Evolutionary conservation across 2,888 invertebrate species (phyloP).

Genomic region (Hypena proboscidalis): DNA sequence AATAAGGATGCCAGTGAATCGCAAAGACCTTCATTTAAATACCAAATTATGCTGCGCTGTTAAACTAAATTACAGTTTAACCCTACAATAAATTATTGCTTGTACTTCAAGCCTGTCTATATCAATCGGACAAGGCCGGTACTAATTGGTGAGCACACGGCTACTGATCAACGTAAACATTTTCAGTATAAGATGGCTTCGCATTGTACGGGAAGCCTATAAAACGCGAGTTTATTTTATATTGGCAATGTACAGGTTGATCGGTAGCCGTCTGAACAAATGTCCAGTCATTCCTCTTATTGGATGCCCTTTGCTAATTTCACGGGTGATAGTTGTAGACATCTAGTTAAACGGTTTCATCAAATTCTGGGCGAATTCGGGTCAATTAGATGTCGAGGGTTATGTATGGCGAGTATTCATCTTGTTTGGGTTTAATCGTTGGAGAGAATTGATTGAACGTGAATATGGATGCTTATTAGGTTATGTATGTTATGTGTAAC

Average conservation of each 20-base stretch:
- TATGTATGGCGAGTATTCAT: constrained; percentile 6
- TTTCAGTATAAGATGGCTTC: too few species aligned
- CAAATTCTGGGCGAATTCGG: constrained; percentile 23
- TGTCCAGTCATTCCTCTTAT: constrained; percentile 60
- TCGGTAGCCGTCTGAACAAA: too few species aligned
- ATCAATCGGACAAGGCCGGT: constrained; percentile 41
- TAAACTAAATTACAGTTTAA: constrained; percentile 26
- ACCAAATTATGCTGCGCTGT: constrained; percentile 16
- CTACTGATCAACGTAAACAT: too few species aligned
- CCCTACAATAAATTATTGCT: constrained; percentile 40
- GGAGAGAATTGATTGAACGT: too few species aligned
- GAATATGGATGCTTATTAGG: too few species aligned
- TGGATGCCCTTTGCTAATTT: constrained; percentile 53
- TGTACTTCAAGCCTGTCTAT: constrained; percentile 30
- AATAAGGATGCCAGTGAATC: constrained; percentile 2
- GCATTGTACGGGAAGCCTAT: too few species aligned
- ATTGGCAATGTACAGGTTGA: too few species aligned
- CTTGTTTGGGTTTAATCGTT: too few species aligned
- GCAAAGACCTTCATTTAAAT: constrained; percentile 15
- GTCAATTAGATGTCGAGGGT: constrained; percentile 27
- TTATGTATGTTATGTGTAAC: too few species aligned
- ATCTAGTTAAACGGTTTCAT: constrained; percentile 30
- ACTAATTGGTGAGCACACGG: constrained; percentile 53
- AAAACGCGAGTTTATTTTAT: too few species aligned
- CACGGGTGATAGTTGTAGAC: constrained; percentile 30